Conservation (phyloP, 2,888 invertebrate genomes). For the Mermis nigrescens region DNA sequence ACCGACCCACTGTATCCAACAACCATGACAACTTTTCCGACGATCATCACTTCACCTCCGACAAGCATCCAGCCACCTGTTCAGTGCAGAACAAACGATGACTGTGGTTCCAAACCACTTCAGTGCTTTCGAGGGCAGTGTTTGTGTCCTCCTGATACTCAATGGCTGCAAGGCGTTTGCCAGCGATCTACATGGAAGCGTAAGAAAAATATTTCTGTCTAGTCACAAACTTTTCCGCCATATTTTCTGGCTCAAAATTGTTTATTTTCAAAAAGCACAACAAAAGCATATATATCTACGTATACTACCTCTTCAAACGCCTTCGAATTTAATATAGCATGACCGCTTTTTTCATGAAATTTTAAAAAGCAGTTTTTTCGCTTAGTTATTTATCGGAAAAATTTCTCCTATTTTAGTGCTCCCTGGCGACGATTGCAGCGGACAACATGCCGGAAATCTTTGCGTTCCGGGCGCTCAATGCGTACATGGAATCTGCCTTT, state of each 20-base stretch:
- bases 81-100: not conserved
- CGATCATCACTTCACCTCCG: not conserved
- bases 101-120: not conserved
- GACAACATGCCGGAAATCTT: not conserved
- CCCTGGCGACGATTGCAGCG: not conserved
- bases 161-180: not conserved
- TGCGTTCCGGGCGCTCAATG: slow-evolving; percentile 3
- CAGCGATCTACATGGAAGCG: no score
- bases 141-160: not conserved
- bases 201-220: no score
- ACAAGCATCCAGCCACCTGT: not conserved
- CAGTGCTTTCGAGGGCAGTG: not conserved
- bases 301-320: no score
- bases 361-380: no score
- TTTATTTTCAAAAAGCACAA: no score
- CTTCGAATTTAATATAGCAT: no score
- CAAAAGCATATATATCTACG: no score
- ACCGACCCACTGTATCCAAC: not conserved
- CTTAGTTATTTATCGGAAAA: no score
- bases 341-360: no score
- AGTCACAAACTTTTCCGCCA: no score
- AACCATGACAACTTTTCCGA: no score
- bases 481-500: slow-evolving; percentile 5
- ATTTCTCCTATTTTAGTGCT: not conserved
- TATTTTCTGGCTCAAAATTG: no score